Percentiles rank a stretch among this genome's conserved stretches.
These are phyloP conservation scores for Lonchura striata DNA, from an alignment of 2,113 vertebrate genomes.

Conservation along the genomic window DNA sequence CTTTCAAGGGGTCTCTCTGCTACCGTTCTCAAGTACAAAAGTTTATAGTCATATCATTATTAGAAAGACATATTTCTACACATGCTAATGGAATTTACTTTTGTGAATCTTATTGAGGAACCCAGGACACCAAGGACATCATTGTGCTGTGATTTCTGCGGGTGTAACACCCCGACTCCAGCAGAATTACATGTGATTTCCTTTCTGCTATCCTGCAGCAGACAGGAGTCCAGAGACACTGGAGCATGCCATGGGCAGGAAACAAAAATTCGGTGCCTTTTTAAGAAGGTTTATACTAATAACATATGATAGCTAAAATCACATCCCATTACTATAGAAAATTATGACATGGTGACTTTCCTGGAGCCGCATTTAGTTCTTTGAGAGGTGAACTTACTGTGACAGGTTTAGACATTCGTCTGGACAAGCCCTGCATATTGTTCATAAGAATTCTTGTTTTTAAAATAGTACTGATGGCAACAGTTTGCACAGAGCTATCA, in stretches of 20 bases:
- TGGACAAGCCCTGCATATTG: not conserved
- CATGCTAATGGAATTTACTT: constrained; percentile 55
- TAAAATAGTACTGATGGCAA: not conserved
- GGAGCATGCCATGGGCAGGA: not conserved
- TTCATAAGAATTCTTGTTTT: not conserved
- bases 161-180: not conserved
- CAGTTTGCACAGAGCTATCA: not conserved
- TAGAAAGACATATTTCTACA: constrained; percentile 37
- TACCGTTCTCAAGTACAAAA: constrained; percentile 4
- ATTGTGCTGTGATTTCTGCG: not conserved
- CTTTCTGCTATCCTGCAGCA: not conserved
- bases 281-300: not conserved
- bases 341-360: not conserved
- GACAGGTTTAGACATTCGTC: not conserved
- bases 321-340: accelerated
- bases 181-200: constrained; percentile 40
- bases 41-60: constrained; percentile 49
- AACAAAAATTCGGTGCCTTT: not conserved
- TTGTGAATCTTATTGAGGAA: constrained; percentile 40
- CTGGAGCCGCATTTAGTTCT: not conserved
- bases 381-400: not conserved
- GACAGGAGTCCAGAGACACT: not conserved
- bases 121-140: not conserved
- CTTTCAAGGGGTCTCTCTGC: constrained; percentile 12
- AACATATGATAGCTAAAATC: not conserved